phyloP scores from a whole-genome alignment of 2,888 invertebrate species.

The Celastrina argiolus region DNA sequence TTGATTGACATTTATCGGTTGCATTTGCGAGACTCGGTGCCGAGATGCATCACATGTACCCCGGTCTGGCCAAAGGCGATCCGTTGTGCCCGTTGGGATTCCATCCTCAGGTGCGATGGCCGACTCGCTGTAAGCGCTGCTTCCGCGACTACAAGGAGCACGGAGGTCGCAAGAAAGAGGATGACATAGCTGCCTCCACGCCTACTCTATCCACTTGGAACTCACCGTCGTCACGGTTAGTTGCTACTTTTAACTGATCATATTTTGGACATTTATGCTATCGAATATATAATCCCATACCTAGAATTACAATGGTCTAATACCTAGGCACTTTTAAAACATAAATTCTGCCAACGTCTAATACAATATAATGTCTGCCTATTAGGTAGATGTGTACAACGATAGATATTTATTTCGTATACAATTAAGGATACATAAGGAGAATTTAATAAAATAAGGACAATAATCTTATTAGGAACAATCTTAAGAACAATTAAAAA shows the following conservation, averaged over 20 bases:
- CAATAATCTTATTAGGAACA: neutral
- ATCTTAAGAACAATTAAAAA: constrained; percentile 16
- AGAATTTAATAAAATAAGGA: neutral
- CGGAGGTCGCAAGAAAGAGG: constrained; percentile 84
- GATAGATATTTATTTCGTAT: neutral
- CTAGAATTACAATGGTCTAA: no score
- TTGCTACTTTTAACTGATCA: constrained; percentile 23
- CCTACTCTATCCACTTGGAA: constrained; percentile 85
- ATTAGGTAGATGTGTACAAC: neutral
- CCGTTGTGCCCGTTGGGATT: constrained; percentile 94
- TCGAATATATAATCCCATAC: no score
- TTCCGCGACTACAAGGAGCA: constrained; percentile 96
- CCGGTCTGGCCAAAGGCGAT: constrained; percentile 87
- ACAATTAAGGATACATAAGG: neutral
- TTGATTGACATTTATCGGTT: constrained; percentile 65
- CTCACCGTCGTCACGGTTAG: constrained; percentile 78
- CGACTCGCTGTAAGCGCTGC: constrained; percentile 94
- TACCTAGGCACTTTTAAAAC: no score
- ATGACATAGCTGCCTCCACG: constrained; percentile 84
- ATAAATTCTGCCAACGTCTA: no score
- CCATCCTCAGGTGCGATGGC: constrained; percentile 96
- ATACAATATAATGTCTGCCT: neutral
- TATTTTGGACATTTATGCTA: neutral
- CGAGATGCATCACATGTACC: constrained; percentile 85
- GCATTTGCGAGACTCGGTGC: constrained; percentile 52